Conservation (phyloP, 2,888 invertebrate species). For the Diabrotica balteata region DNA sequence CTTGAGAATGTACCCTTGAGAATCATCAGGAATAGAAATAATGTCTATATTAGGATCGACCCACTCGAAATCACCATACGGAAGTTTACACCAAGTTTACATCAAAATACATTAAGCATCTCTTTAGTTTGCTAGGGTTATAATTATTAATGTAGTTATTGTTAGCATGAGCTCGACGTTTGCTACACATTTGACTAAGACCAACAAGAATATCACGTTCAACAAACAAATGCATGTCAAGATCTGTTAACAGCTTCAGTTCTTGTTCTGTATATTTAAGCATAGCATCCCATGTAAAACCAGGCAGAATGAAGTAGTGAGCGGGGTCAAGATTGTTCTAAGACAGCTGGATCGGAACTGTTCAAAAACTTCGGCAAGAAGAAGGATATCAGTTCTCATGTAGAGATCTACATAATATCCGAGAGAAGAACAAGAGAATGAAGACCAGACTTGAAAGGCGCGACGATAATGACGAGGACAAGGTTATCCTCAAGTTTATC, state of each 20-base stretch:
- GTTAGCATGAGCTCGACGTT: conserved; percentile 16
- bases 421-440: not conserved
- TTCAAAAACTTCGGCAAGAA: conserved; percentile 6
- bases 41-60: conserved; percentile 25
- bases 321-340: conserved; percentile 34
- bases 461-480: too few species aligned
- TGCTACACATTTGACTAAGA: conserved; percentile 19
- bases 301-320: conserved; percentile 52
- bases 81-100: conserved; percentile 42
- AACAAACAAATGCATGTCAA: conserved; percentile 42
- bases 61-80: conserved; percentile 34
- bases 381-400: not conserved
- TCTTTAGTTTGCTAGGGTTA: conserved; percentile 40
- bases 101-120: conserved; percentile 43
- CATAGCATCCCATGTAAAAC: conserved; percentile 52
- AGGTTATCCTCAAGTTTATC: not conserved
- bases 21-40: conserved; percentile 25
- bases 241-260: conserved; percentile 50
- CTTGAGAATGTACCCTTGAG: conserved; percentile 50
- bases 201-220: conserved; percentile 13
- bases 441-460: too few species aligned
- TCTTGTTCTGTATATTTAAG: conserved; percentile 49
- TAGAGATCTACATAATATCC: not conserved
- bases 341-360: conserved; percentile 5
- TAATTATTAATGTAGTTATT: conserved; percentile 51